Evolutionary conservation across 2,888 invertebrate genomes (phyloP), one percentile per base, ranked within the genome.

Genomic region (Ectobius pallidus): DNA sequence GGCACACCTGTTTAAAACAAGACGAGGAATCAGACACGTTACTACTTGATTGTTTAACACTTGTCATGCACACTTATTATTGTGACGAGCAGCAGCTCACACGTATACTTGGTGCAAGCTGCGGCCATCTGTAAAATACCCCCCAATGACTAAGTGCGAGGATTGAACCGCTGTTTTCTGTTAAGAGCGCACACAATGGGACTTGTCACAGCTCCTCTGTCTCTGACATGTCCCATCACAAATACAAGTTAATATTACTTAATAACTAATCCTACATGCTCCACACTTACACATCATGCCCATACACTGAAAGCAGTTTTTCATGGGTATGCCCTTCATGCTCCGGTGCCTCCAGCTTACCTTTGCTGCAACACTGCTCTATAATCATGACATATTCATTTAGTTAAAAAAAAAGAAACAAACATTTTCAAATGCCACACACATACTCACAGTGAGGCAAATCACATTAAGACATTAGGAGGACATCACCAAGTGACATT

Each of bases 1-100:
- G 74, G 76, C 73, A 76, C 63, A 76, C 76, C 76, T 76, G 76
- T 76, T 73, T 75, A 73, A 72, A 73, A 73, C 73, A 73, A 73
- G 63, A 63, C 63, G 63, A 71, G 46, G 39, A 62, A 71, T 71
- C 63, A 71, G 52, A 65, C 65, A 65, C 44, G 39, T 65, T 65
- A 22, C 65, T 65, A 44, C 42, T 42, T 65, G 16, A 44, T 32
- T 32, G n/a, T 58, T 30, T 30, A 58, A 58, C 32, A 55, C 11
- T 55, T 55, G 11, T 55, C 55, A 58, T 58, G 32, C 58, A 58
- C 58, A 58, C 58, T 58, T 30, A 58, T 58, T 58, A 58, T 7
- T 58, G 30, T 18, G 30, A 30, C 27, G 4, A 22, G 27, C 30
- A 30, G 30, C 27, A n/a, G n/a, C 30, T 58, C 58, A 58, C 58